Base-by-base conservation (phyloP, 2,113 vertebrate species). In the Alligator sinensis region DNA sequence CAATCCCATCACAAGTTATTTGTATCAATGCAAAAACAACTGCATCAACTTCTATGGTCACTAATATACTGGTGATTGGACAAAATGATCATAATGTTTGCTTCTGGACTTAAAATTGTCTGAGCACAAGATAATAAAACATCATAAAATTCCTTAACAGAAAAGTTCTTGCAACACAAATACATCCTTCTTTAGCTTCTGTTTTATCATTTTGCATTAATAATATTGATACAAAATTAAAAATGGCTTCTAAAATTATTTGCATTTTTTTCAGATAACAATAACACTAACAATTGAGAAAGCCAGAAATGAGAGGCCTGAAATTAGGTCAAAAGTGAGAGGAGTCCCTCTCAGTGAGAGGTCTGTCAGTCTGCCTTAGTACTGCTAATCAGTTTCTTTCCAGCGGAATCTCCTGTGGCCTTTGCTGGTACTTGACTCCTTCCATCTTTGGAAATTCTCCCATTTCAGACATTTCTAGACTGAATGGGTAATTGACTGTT, bases 1-100 rank as follows among this genome's bases (percentile, higher is more conserved):
- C 94, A 94, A 92, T 94, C 83, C 92, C 92, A 93, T 95, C 94
- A 94, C 95, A 96, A 97, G 96, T 97, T 96, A 86, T 96, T 92
- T 61, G 88, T 92, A 96, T 96, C 95, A 88, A n/a, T 95, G 93
- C 89, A 95, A 94, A 91, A 94, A 94, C 96, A 96, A 97, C 89
- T 92, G 81, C 81, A 80, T 97, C 95, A 97, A 97, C 95, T 96
- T 96, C 87, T 93, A 85, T 96, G 92, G 95, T 95, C 96, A 91
- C 96, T 97, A 91, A 87, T 95, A 96, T 91, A 76, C 91, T 94
- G 81, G 66, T 28, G 95, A 95, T 96, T 95, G 95, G 89, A 82
- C 83, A 93, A 93, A 86, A 95, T 95, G 94, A 95, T 91, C 92
- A 89, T 95, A 96, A 95, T 94, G 94, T 92, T 96, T 94, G 93